A percentile compares a stretch with the other conserved stretches of the same genome.
Evolutionary conservation across 1,140 invertebrate genomes (phyloP).

Genomic region (Caenorhabditis brenneri): DNA sequence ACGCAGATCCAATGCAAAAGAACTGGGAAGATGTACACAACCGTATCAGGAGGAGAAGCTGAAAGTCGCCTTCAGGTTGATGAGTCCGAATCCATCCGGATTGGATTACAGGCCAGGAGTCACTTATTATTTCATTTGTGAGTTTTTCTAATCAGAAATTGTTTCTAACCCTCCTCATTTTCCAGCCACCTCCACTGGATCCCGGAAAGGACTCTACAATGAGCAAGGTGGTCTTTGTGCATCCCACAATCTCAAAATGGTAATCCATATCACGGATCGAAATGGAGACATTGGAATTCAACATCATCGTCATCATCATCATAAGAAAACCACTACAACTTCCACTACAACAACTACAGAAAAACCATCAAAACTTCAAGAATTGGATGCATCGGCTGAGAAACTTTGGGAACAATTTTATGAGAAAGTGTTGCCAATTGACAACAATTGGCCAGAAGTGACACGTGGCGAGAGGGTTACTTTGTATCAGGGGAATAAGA

Average conservation of each 20-base stretch:
- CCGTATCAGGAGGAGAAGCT: slow-evolving; percentile 42
- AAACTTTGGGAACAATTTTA: slow-evolving; percentile 45
- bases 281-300: slow-evolving; percentile 47
- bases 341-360: slow-evolving; percentile 19
- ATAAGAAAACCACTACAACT: slow-evolving; percentile 21
- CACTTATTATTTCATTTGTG: slow-evolving; percentile 52
- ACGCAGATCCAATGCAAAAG: slow-evolving; percentile 33
- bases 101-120: slow-evolving; percentile 46
- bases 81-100: slow-evolving; percentile 45
- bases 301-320: slow-evolving; percentile 47
- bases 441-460: slow-evolving; percentile 32
- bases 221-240: slow-evolving; percentile 45
- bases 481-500: slow-evolving; percentile 43
- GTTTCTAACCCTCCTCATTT: background rate
- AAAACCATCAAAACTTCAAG: background rate
- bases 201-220: slow-evolving; percentile 39
- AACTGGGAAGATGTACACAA: slow-evolving; percentile 41
- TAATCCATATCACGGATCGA: slow-evolving; percentile 47
- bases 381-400: background rate
- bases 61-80: slow-evolving; percentile 29
- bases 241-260: slow-evolving; percentile 50
- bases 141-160: background rate
- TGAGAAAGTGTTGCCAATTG: slow-evolving; percentile 41
- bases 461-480: slow-evolving; percentile 42
- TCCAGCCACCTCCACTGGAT: slow-evolving; percentile 50